Evolutionary conservation across 2,113 vertebrate genomes (phyloP).

Genomic region (Aspidoscelis tigris): DNA sequence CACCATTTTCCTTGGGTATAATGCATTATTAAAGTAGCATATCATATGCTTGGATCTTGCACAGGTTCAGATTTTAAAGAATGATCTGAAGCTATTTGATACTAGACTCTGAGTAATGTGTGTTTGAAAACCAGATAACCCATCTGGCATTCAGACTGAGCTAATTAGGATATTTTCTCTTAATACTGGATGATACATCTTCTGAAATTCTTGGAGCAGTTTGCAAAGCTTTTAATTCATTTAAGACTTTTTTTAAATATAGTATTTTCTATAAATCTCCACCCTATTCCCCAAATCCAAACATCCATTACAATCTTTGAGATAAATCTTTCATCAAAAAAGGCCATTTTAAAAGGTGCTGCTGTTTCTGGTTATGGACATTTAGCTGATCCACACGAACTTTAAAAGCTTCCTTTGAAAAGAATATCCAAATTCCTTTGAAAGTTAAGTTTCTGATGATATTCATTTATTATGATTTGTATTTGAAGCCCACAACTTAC

Average conservation of each 20-base stretch:
- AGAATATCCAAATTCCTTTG: neutral
- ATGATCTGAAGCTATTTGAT: neutral
- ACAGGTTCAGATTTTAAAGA: neutral
- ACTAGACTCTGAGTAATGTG: too few relatives aligned
- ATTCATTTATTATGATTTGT: too few relatives aligned
- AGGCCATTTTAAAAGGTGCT: neutral
- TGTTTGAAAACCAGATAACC: neutral
- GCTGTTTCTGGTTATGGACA: neutral
- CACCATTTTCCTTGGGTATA: neutral
- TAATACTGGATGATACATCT: neutral
- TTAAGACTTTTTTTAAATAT: neutral
- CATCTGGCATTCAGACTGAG: neutral
- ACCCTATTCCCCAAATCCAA: neutral
- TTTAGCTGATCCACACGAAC: neutral
- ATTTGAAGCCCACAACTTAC: too few relatives aligned
- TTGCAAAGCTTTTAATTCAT: too few relatives aligned
- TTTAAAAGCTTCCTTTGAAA: neutral
- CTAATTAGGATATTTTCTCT: neutral
- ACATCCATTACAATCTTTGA: neutral
- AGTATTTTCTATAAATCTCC: neutral
- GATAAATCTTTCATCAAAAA: neutral
- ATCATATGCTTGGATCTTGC: neutral
- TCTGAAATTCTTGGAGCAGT: neutral
- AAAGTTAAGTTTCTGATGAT: neutral
- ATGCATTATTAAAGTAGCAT: neutral